Evolutionary conservation across 2,888 invertebrate genomes (phyloP), one percentile per base, ranked within the genome.

Genomic region (Thumatha senex): DNA sequence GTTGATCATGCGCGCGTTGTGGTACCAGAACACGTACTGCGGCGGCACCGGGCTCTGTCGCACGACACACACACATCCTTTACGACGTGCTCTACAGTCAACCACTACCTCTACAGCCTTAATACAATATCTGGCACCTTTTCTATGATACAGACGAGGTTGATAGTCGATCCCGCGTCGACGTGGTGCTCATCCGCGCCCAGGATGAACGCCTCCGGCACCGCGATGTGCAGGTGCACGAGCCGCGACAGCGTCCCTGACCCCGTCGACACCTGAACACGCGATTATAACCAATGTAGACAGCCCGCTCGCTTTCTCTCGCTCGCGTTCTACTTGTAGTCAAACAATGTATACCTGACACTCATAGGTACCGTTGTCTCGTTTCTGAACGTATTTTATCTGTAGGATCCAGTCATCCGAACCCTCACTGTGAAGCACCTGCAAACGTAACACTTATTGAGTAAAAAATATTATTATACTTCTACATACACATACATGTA

Each of bases 21-120:
- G 97, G 92, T 96, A 97, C 98, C 98, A 98, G 92, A 97, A 97
- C 80, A 98, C 97, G 92, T 97, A 98, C 90, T 97, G 97, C 64
- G 97, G 97, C 67, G 97, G 97, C 78, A 95, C 96, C 48, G 97
- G 97, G 83, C 97, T 97, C 96, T 97, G 93, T n/a, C n/a, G 91
- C 86, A 67, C 8, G 13, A 42, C 0, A 1, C 1, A 1, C 13
- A n/a, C 12, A 8, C 4, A 13, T 35, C 33, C 1, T n/a, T 12
- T 10, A 10, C 11, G 11, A 31, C 18, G 2, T 24, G 18, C 2
- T 24, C 18, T 24, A 24, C 2, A 5, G 5, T 24, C 18, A 24
- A 24, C 18, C n/a, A n/a, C n/a, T n/a, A n/a, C n/a, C n/a, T n/a
- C n/a, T 30, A 30, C 8, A 30, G 8, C 5, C 30, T 30, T 30